Percentiles rank a stretch among this genome's conserved stretches.
Evolutionary conservation across 1,140 invertebrate genomes (phyloP).

Genomic region (Hyposmocoma kahamanoa): DNA sequence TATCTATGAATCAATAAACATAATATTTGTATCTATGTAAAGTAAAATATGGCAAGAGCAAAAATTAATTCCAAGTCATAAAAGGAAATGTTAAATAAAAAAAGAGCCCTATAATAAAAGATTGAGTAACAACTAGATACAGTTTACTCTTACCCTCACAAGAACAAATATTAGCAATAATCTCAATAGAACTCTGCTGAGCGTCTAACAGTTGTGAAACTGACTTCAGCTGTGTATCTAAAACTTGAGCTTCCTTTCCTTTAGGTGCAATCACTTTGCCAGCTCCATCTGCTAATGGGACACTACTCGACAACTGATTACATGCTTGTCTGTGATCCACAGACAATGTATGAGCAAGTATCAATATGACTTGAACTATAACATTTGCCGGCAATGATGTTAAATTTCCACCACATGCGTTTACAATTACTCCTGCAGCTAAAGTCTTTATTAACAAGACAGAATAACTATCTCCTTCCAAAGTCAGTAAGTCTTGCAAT

Average conservation of each 20-base stretch:
- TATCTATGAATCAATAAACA: too few species aligned
- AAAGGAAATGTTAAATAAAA: neutral
- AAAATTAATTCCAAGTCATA: neutral
- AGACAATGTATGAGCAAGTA: conserved; percentile 65
- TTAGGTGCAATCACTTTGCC: conserved; percentile 35
- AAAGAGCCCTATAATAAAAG: neutral
- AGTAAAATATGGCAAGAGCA: neutral
- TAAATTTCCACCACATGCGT: conserved; percentile 60
- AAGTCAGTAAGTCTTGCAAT: conserved; percentile 64
- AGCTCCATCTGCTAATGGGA: conserved; percentile 49
- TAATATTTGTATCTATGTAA: too few species aligned
- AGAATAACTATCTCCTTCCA: conserved; percentile 55
- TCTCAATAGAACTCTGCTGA: conserved; percentile 80
- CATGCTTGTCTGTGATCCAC: conserved; percentile 56
- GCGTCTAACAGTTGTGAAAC: conserved; percentile 74
- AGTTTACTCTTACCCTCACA: conserved; percentile 76
- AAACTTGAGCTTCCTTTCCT: conserved; percentile 42
- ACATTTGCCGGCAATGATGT: conserved; percentile 42
- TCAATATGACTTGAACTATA: conserved; percentile 56
- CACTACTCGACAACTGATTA: conserved; percentile 66
- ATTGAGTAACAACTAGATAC: too few species aligned
- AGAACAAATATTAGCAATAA: conserved; percentile 81
- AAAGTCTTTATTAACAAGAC: conserved; percentile 74
- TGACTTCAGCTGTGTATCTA: conserved; percentile 65
- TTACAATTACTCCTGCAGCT: conserved; percentile 73